A percentile compares a stretch with the other conserved stretches of the same genome.
Evolutionary conservation across 2,888 invertebrate genomes (phyloP).

Genomic region (Mystacides longicornis): DNA sequence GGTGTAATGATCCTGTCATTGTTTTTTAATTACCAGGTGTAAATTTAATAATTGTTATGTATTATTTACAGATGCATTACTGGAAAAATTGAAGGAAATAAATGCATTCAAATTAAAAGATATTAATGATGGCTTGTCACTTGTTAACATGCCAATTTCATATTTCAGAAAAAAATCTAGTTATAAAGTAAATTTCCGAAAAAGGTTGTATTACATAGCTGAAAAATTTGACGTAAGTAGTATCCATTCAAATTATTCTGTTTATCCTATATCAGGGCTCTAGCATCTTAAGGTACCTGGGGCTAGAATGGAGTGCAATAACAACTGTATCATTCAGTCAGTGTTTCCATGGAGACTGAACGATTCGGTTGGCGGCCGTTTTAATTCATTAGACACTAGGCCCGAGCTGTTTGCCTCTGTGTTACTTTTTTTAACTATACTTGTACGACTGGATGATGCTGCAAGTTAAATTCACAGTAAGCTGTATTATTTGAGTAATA

Average conservation of each 20-base stretch:
- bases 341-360: too few species aligned
- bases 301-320: too few species aligned
- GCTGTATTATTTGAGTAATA: too few species aligned
- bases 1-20: not conserved
- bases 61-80: constrained; percentile 30
- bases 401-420: too few species aligned
- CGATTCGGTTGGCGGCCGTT: too few species aligned
- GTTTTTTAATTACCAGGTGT: not conserved
- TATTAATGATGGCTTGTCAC: constrained; percentile 47
- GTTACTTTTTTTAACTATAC: too few species aligned
- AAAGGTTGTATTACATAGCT: not conserved
- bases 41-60: not conserved
- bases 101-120: constrained; percentile 38
- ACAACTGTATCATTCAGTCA: too few species aligned
- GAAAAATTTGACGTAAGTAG: not conserved
- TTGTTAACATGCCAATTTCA: constrained; percentile 32
- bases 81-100: constrained; percentile 37
- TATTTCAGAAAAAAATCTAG: not conserved
- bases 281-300: too few species aligned
- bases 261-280: too few species aligned
- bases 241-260: constrained; percentile 5
- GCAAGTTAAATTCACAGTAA: too few species aligned
- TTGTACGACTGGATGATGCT: too few species aligned
- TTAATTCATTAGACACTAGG: too few species aligned
- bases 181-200: not conserved